These are phyloP conservation scores for Rhagoletis zephyria DNA, from an alignment of 1,140 invertebrate species.

Conservation along the genomic window DNA sequence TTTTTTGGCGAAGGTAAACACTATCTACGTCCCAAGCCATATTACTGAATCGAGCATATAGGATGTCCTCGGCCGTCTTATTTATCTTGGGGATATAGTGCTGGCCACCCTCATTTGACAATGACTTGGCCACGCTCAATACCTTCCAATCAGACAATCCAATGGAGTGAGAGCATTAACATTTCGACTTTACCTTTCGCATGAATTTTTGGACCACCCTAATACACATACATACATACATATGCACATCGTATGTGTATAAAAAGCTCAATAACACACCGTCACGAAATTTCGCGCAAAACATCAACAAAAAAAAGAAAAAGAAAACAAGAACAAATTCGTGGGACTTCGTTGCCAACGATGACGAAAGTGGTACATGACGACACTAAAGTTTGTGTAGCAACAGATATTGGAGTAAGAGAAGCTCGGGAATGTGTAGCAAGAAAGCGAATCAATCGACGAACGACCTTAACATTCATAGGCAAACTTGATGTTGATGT, in stretches of 20 bases:
- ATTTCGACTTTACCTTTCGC: too few species aligned
- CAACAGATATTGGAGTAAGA: background rate
- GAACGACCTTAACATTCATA: conserved; percentile 10
- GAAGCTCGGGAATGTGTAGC: background rate
- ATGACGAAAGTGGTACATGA: conserved; percentile 10
- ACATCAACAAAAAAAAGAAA: background rate
- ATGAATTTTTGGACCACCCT: too few species aligned
- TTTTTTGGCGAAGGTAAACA: too few species aligned
- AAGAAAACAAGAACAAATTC: background rate
- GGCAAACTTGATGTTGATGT: background rate
- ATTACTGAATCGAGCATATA: too few species aligned
- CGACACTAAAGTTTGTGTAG: background rate
- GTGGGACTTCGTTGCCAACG: background rate
- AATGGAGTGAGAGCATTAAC: too few species aligned
- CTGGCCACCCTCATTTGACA: too few species aligned
- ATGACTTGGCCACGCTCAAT: too few species aligned
- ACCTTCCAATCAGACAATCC: too few species aligned
- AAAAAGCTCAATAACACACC: background rate
- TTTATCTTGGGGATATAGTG: too few species aligned
- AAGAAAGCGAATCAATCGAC: background rate
- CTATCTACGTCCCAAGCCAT: too few species aligned
- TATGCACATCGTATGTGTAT: background rate
- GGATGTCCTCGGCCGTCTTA: too few species aligned
- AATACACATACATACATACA: too few species aligned
- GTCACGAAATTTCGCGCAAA: background rate